Evolutionary conservation across 2,113 vertebrate species (phyloP).

Genomic region (Gymnorhina tibicen): DNA sequence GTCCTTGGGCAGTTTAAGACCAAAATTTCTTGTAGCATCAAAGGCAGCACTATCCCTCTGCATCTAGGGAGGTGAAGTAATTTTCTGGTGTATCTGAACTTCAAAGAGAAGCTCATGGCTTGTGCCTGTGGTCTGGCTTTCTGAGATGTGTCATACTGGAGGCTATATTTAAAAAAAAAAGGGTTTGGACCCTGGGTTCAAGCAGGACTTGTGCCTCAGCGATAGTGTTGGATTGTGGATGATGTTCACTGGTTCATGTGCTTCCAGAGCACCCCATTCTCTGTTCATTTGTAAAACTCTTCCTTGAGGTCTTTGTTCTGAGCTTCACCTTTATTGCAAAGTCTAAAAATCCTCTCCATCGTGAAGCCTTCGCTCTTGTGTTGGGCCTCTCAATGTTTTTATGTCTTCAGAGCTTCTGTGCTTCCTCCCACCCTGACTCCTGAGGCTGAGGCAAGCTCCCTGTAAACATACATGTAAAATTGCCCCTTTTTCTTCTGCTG

Average conservation of each 20-base stretch:
- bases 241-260: not conserved
- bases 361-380: accelerated
- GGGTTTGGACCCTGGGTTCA: not conserved
- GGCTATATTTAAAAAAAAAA: not conserved
- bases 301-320: not conserved
- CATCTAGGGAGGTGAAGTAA: conserved; percentile 1
- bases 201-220: not conserved
- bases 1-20: not conserved
- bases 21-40: conserved; percentile 1
- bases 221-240: not conserved
- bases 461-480: not conserved
- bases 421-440: not conserved
- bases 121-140: conserved; percentile 10
- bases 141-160: not conserved
- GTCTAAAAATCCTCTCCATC: not conserved
- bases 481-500: not conserved
- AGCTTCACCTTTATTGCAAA: not conserved
- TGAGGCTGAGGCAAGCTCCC: not conserved
- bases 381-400: not conserved
- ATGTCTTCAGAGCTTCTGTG: not conserved
- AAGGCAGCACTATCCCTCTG: not conserved
- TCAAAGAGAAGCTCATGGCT: not conserved
- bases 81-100: not conserved
- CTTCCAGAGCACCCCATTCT: not conserved
- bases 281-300: not conserved